Conservation (phyloP, 2,113 vertebrate genomes). For the Melozone crissalis region DNA sequence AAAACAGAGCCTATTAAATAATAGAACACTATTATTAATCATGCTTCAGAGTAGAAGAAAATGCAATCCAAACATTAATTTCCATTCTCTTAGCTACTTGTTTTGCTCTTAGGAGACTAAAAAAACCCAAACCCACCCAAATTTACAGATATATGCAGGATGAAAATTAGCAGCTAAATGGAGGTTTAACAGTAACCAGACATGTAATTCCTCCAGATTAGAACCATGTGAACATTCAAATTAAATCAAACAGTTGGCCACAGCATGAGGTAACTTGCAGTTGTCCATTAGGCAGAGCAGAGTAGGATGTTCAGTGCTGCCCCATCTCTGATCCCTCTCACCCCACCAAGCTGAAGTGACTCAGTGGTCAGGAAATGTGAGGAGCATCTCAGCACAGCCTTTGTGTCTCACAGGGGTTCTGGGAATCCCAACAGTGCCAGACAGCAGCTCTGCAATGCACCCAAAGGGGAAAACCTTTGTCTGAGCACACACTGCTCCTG, state of each 20-base stretch:
- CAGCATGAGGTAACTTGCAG: not conserved
- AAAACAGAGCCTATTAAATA: conserved; percentile 50
- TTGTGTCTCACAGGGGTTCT: not conserved
- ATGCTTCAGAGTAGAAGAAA: conserved; percentile 21
- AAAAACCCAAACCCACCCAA: not conserved
- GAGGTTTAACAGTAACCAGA: not conserved
- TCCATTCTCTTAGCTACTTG: conserved; percentile 25
- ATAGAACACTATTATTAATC: conserved; percentile 46
- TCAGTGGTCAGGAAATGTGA: not conserved
- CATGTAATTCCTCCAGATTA: not conserved
- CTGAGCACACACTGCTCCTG: not conserved
- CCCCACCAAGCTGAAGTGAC: not conserved
- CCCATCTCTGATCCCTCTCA: not conserved
- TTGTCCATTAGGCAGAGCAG: not conserved
- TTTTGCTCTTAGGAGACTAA: not conserved
- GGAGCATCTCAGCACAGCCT: not conserved
- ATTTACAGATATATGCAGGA: not conserved
- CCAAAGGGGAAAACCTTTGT: not conserved
- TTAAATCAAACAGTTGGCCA: not conserved
- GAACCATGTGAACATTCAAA: not conserved
- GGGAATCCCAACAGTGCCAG: not conserved
- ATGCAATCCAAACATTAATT: not conserved
- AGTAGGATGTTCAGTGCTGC: not conserved
- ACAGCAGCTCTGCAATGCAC: not conserved
- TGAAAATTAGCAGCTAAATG: not conserved